phyloP scores from a whole-genome alignment of 2,797 vertebrate species.

The Typhlichthys eigenmanni region DNA sequence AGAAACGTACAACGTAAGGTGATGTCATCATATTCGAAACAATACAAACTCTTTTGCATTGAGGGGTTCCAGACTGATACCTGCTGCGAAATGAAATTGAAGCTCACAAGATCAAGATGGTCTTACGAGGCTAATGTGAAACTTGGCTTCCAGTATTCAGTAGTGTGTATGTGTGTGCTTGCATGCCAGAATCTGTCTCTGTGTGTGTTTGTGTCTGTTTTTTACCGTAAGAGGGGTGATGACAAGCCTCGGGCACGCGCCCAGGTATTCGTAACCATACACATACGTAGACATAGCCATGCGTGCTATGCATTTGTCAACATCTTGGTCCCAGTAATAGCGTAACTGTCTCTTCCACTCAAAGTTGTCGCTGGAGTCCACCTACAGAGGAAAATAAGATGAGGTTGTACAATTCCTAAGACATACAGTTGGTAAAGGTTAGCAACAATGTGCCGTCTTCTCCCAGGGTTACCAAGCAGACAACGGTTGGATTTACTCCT shows the following conservation, averaged over 20 bases:
- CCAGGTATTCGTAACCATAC: slow-evolving; percentile 88
- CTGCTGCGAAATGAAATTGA: too few relatives aligned
- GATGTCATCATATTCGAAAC: too few relatives aligned
- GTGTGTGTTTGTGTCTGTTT: background rate
- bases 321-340: slow-evolving; percentile 86
- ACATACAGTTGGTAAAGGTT: too few relatives aligned
- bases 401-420: too few relatives aligned
- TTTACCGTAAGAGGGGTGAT: slow-evolving; percentile 89
- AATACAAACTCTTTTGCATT: background rate
- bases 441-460: too few relatives aligned
- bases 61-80: background rate
- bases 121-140: too few relatives aligned
- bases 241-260: slow-evolving; percentile 86
- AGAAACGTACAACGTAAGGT: background rate
- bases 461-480: too few relatives aligned
- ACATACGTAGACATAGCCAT: slow-evolving; percentile 88
- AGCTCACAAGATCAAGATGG: too few relatives aligned
- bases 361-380: slow-evolving; percentile 78
- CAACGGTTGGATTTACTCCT: too few relatives aligned
- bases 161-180: background rate
- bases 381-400: slow-evolving; percentile 60
- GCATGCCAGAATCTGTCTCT: background rate
- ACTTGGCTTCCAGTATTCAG: too few relatives aligned
- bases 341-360: slow-evolving; percentile 89
- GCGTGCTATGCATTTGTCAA: slow-evolving; percentile 84